Base-by-base conservation (phyloP, 2,113 vertebrate species). In the Thalassoma bifasciatum region DNA sequence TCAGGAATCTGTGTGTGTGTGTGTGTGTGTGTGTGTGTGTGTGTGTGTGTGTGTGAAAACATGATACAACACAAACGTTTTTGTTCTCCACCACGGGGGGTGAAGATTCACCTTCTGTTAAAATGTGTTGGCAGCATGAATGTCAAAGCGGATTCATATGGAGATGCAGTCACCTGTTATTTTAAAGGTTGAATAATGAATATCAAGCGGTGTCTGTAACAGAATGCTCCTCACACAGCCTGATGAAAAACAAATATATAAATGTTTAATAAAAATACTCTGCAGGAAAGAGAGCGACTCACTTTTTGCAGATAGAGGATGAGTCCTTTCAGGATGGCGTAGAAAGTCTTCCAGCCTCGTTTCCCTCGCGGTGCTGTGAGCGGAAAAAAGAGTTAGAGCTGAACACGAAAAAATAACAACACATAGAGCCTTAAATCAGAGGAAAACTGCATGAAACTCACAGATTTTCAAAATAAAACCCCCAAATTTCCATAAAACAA, bases 251-350 rank as follows among this genome's bases (percentile, higher is more conserved):
- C n/a, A 46, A 14, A n/a, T 11, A 21, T 21, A 8, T 49, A 8
- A 7, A 49, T 10, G 17, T 49, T 0, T 21, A 9, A n/a, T 13
- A 49, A 9, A n/a, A n/a, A 47, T 8, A 46, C 17, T 19, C 16
- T 46, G 44, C 19, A 21, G 46, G 19, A 19, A 61, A 44, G 37
- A 26, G 47, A 17, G 23, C 0, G 22, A 40, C 86, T 74, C 65
- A 99, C 98, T 95, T 99, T 99, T 76, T 99, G 98, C 74, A 99
- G 92, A 80, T 99, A 99, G 69, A 99, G 96, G 75, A 99, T 96
- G 81, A 99, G 95, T 58, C 98, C 98, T 88, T 98, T 99, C 58
- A 99, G 93, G 82, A 98, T 96, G 63, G 93, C 96, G 0, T 98
- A 96, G 92, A 99, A 99, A 0, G 94, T 95, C 89, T 99, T 99